Base-by-base conservation (phyloP, 2,797 vertebrate species). In the Garrulus glandarius region DNA sequence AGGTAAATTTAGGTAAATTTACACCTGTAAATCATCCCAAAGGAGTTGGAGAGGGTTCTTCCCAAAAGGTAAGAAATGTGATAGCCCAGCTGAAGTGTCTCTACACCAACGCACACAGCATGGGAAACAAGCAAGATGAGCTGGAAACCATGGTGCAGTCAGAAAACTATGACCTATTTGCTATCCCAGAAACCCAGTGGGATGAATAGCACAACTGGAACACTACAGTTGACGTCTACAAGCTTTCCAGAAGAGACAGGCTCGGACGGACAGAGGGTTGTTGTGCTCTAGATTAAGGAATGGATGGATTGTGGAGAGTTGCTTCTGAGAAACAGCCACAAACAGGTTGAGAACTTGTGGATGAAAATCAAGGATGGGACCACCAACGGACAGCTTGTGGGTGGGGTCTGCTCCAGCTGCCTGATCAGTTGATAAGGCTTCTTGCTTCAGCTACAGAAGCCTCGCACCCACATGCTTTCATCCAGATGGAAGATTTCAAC, bases 381-480 rank as follows among this genome's bases (percentile, higher is more conserved):
- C 52, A 47, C 27, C 52, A 71, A 52, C 53, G 59, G 26, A 47
- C 39, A 84, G 39, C 22, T 47, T 53, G 39, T 59, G 52, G 7
- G 7, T 32, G 7, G n/a, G 30, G 39, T 78, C 30, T 84, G 46
- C 39, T 90, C 11, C 39, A 47, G 11, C 19, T 60, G 27, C 74
- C 52, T 65, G 52, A 65, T 18, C 0, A 0, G 26, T 13, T 52
- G 30, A 15, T 53, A 44, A 71, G 2, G 18, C 10, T 64, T 59
- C 59, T 46, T 65, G 13, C 34, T 71, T 72, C 57, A 70, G 37
- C 29, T 30, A 7, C 43, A 56, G 50, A 76, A 70, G 16, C 24
- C 15, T 89, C 43, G 22, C 29, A 64, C 20, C 34, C 44, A 52
- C 8, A 39, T 0, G 0, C 27, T 64, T 70, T 44, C 57, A 70